Evolutionary conservation across 2,888 invertebrate species (phyloP).

Genomic region (Melipona beecheii): DNA sequence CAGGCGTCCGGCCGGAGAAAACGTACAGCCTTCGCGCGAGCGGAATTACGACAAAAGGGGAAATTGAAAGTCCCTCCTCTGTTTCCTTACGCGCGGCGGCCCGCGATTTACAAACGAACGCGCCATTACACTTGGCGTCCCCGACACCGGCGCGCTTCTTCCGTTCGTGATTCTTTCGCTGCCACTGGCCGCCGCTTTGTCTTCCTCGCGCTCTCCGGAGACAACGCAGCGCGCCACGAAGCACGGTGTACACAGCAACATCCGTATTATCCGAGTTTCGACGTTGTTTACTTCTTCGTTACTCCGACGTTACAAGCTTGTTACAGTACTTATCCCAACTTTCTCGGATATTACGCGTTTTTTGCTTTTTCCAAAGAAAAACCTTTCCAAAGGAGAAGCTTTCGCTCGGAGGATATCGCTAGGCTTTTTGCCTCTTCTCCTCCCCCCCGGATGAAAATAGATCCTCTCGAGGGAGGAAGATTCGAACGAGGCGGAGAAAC

Average conservation of each 20-base stretch:
- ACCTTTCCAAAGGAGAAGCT: not conserved
- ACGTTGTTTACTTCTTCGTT: not conserved
- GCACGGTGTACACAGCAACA: no score
- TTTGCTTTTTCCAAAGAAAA: no score
- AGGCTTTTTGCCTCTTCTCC: not conserved
- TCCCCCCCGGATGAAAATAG: not conserved
- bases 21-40: conserved; percentile 14
- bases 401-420: not conserved
- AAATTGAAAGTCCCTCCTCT: conserved; percentile 9
- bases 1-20: conserved; percentile 37
- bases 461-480: not conserved
- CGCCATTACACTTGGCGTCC: not conserved
- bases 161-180: not conserved
- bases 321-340: no score
- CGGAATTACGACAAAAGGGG: conserved; percentile 26
- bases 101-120: not conserved
- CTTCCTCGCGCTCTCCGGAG: not conserved
- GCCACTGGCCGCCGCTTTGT: not conserved
- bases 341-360: no score
- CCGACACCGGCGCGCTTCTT: no score
- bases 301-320: no score
- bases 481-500: not conserved
- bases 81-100: not conserved
- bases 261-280: not conserved
- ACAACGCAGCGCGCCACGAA: no score